Conservation (phyloP, 2,888 invertebrate species). For the Maniola hyperantus region DNA sequence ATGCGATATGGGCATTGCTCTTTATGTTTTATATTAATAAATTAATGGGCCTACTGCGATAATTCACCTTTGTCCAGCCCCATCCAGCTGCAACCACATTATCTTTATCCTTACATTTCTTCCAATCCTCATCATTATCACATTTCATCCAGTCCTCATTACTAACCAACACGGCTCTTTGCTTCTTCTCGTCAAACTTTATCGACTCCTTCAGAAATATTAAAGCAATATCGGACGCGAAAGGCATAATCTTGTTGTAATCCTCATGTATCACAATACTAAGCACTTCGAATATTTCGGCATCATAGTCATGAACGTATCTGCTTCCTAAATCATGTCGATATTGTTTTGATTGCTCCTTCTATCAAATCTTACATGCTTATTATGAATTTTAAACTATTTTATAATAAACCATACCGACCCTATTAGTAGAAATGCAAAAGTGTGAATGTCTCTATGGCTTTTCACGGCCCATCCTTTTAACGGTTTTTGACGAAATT, state of each 20-base stretch:
- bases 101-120: slow-evolving; percentile 34
- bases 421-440: no score
- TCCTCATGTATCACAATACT: slow-evolving; percentile 51
- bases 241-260: slow-evolving; percentile 53
- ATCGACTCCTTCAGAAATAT: slow-evolving; percentile 53
- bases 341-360: neutral
- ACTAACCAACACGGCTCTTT: slow-evolving; percentile 55
- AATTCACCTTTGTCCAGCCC: slow-evolving; percentile 60
- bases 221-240: slow-evolving; percentile 63
- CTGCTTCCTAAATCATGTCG: slow-evolving; percentile 51
- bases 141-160: slow-evolving; percentile 55
- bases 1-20: no score
- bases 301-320: slow-evolving; percentile 53
- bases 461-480: no score
- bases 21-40: no score
- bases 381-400: no score
- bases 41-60: neutral
- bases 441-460: no score
- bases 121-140: slow-evolving; percentile 1
- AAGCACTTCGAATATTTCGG: slow-evolving; percentile 46
- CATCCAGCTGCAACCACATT: slow-evolving; percentile 61
- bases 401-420: no score
- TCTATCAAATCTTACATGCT: neutral
- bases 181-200: slow-evolving; percentile 44
- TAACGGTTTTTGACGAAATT: no score